A percentile compares a stretch with the other conserved stretches of the same genome.
phyloP scores from a whole-genome alignment of 2,888 invertebrate genomes.

The Hirtodrosophila confusa region DNA sequence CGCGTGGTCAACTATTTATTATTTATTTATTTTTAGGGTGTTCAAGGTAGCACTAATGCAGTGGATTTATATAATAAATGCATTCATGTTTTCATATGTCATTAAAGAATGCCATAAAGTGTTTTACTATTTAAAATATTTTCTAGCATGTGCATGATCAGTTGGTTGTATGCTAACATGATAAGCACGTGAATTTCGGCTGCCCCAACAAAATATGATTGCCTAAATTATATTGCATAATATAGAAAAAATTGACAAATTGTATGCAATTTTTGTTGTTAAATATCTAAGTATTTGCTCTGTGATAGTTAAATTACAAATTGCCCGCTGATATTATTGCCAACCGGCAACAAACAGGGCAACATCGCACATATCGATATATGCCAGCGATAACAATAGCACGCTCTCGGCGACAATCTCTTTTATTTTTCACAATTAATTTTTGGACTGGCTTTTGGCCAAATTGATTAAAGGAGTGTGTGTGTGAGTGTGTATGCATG shows the following conservation, averaged over 20 bases:
- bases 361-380: conserved; percentile 38
- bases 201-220: neutral
- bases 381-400: conserved; percentile 29
- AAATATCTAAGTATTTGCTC: no score
- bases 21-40: neutral
- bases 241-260: neutral
- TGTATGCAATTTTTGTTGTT: no score
- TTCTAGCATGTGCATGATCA: conserved; percentile 17
- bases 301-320: no score
- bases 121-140: no score
- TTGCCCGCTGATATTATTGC: neutral
- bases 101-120: no score
- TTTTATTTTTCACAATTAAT: conserved; percentile 58
- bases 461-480: conserved; percentile 44
- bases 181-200: no score
- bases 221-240: neutral
- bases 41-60: neutral
- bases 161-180: neutral
- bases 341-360: conserved; percentile 31
- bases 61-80: neutral
- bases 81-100: neutral
- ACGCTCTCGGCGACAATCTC: conserved; percentile 46
- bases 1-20: conserved; percentile 6
- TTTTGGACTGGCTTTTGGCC: conserved; percentile 67
- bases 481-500: conserved; percentile 25